Evolutionary conservation across 2,113 vertebrate genomes (phyloP).

Genomic region (Calypte anna): DNA sequence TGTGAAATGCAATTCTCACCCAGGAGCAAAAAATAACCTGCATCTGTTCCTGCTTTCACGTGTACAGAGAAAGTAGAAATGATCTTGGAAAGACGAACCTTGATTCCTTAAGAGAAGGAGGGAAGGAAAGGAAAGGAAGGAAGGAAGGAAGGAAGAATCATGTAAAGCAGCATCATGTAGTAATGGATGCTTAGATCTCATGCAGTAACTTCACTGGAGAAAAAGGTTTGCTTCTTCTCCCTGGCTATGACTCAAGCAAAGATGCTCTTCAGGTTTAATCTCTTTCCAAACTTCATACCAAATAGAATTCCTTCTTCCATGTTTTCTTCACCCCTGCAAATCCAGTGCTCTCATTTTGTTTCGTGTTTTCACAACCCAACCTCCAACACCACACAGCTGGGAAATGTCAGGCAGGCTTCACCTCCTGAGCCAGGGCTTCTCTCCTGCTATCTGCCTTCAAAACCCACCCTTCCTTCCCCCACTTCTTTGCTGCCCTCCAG

Average conservation of each 20-base stretch:
- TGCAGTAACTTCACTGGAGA: neutral
- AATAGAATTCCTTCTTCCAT: neutral
- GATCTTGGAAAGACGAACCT: slow-evolving; percentile 44
- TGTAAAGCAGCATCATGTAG: neutral
- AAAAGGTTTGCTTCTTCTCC: neutral
- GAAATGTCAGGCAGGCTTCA: neutral
- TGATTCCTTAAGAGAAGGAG: neutral
- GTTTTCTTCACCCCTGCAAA: neutral
- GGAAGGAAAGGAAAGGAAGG: too few species aligned
- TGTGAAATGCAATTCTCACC: neutral
- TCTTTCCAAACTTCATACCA: neutral
- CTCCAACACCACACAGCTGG: neutral
- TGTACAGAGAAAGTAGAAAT: neutral
- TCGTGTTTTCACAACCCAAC: neutral
- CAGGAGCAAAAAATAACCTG: slow-evolving; percentile 37
- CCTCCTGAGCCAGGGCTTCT: neutral
- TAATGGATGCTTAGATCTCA: neutral
- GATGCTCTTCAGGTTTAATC: neutral
- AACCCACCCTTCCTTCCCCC: slow-evolving; percentile 55
- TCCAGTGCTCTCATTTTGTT: neutral
- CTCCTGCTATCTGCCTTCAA: neutral
- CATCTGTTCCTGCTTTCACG: slow-evolving; percentile 8
- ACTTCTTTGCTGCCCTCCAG: slow-evolving; percentile 10
- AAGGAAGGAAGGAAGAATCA: too few species aligned
- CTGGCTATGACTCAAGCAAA: neutral